phyloP scores from a whole-genome alignment of 2,888 invertebrate genomes.

The Ferdinandea cuprea region DNA sequence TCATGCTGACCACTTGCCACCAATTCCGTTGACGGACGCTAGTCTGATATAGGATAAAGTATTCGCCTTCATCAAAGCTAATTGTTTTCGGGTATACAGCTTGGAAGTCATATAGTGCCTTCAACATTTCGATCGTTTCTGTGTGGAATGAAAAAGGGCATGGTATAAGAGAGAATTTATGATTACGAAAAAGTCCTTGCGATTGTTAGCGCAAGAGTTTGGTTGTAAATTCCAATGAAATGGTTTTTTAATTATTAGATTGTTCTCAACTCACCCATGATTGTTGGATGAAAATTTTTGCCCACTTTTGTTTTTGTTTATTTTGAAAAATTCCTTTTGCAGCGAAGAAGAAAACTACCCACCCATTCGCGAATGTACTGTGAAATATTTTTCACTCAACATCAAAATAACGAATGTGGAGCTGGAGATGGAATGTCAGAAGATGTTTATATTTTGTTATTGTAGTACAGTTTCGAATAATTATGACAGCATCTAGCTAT shows the following conservation, averaged over 20 bases:
- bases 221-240: too few relatives aligned
- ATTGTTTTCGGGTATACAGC: conserved; percentile 92
- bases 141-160: conserved; percentile 79
- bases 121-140: conserved; percentile 92
- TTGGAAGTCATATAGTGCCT: conserved; percentile 92
- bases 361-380: conserved; percentile 68
- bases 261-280: conserved; percentile 69
- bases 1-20: conserved; percentile 94
- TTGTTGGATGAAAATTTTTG: conserved; percentile 34
- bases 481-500: background rate
- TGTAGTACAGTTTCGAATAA: conserved; percentile 17
- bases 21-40: conserved; percentile 91
- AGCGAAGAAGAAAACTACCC: conserved; percentile 64
- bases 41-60: conserved; percentile 91
- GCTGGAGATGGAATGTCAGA: conserved; percentile 53
- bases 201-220: too few relatives aligned
- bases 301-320: conserved; percentile 64
- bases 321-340: conserved; percentile 61
- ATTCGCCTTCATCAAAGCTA: conserved; percentile 91
- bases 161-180: background rate
- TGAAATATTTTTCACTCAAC: conserved; percentile 61
- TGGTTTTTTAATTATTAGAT: too few relatives aligned
- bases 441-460: background rate
- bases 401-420: conserved; percentile 50
- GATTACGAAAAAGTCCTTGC: too few relatives aligned